A percentile compares a stretch with the other conserved stretches of the same genome.
Conservation (phyloP, 2,888 invertebrate genomes). For the Mallateleia sp. region DNA sequence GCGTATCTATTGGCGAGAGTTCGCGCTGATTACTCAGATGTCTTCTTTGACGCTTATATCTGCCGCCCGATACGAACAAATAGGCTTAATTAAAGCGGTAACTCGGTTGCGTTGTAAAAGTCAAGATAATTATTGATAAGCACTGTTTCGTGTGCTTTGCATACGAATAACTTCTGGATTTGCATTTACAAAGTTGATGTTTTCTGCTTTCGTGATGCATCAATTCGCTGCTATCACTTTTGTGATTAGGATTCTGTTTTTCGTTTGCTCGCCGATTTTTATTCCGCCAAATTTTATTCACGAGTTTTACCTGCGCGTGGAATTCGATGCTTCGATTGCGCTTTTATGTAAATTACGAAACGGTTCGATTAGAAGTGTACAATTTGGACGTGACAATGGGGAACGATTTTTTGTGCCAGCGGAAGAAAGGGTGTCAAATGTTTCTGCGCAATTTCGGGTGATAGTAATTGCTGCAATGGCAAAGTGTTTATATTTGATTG, state of each 20-base stretch:
- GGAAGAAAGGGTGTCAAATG: too few relatives aligned
- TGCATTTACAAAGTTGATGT: constrained; percentile 44
- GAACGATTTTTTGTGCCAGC: too few relatives aligned
- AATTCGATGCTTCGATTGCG: neutral
- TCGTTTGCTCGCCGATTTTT: neutral
- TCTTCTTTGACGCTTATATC: constrained; percentile 72
- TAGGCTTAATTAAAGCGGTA: constrained; percentile 76
- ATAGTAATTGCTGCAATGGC: too few relatives aligned
- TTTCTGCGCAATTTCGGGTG: too few relatives aligned
- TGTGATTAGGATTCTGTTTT: constrained; percentile 36
- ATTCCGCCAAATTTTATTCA: neutral
- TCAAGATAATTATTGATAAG: constrained; percentile 64
- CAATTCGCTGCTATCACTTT: constrained; percentile 28
- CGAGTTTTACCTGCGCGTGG: neutral
- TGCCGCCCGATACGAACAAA: constrained; percentile 76
- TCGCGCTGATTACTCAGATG: constrained; percentile 65
- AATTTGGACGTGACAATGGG: too few relatives aligned
- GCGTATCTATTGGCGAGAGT: constrained; percentile 70
- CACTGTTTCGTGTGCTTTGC: constrained; percentile 61
- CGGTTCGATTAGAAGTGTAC: too few relatives aligned
- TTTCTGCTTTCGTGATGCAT: constrained; percentile 45
- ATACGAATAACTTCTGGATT: constrained; percentile 52
- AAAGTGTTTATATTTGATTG: too few relatives aligned
- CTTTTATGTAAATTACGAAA: neutral
- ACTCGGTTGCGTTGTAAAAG: constrained; percentile 59